Evolutionary conservation across 1,140 invertebrate species (phyloP).

Genomic region (Eumeta japonica): DNA sequence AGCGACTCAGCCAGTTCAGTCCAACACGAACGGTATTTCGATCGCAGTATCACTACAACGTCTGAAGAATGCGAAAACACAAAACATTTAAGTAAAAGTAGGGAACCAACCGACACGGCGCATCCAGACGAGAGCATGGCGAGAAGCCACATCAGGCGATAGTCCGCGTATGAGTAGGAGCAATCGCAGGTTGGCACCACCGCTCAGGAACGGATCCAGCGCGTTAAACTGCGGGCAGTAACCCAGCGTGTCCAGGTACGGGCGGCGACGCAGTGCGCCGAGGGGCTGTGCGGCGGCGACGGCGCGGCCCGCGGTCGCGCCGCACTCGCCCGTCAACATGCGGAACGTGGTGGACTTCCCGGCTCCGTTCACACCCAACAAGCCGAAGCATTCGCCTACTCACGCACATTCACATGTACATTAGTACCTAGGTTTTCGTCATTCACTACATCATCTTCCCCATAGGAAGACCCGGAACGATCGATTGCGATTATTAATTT

Average conservation of each 20-base stretch:
- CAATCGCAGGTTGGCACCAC: conserved; percentile 72
- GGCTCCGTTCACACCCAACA: conserved; percentile 77
- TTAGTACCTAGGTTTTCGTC: too few species aligned
- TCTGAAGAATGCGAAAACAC: background rate
- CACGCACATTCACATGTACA: too few species aligned
- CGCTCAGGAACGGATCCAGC: conserved; percentile 77
- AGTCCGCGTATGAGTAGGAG: conserved; percentile 76
- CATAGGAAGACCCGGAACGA: too few species aligned
- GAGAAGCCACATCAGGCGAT: conserved; percentile 49
- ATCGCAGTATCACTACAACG: too few species aligned
- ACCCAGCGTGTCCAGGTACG: conserved; percentile 59
- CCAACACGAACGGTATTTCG: too few species aligned
- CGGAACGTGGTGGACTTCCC: conserved; percentile 76
- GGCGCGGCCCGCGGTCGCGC: conserved; percentile 59
- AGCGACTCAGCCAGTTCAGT: too few species aligned
- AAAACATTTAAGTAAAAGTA: background rate
- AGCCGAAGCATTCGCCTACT: conserved; percentile 77
- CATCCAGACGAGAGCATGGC: conserved; percentile 58
- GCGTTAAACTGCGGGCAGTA: conserved; percentile 88
- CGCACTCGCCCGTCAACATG: conserved; percentile 70
- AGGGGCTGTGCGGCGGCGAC: conserved; percentile 25
- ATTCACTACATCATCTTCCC: background rate
- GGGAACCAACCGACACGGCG: conserved; percentile 55
- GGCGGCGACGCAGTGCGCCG: background rate
- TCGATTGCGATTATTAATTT: too few species aligned